phyloP scores from a whole-genome alignment of 2,113 vertebrate species.

The Rhineura floridana region DNA sequence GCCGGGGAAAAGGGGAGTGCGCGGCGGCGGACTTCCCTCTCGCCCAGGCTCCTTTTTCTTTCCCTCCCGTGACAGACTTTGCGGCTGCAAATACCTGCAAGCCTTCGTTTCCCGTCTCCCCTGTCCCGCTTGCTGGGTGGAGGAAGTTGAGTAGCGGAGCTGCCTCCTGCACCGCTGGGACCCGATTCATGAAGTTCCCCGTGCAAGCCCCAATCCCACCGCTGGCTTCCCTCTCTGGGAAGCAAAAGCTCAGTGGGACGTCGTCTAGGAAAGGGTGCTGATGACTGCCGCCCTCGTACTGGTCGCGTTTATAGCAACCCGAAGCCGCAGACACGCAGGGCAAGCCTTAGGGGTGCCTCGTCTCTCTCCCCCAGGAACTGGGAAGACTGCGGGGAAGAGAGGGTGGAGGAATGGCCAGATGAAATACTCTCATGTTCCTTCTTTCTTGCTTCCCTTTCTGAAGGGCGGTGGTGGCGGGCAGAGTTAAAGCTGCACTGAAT shows the following conservation, averaged over 20 bases:
- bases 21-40: neutral
- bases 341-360: neutral
- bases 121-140: neutral
- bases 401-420: neutral
- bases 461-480: neutral
- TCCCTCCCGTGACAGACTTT: neutral
- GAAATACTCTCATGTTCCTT: neutral
- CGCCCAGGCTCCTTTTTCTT: neutral
- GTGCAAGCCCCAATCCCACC: neutral
- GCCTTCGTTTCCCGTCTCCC: neutral
- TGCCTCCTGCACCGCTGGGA: neutral
- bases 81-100: neutral
- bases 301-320: neutral
- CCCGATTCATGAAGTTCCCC: constrained; percentile 11
- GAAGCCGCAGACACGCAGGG: neutral
- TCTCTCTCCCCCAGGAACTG: neutral
- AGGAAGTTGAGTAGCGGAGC: neutral
- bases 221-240: neutral
- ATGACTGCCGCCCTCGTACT: neutral
- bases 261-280: neutral
- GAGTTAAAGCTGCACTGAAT: neutral
- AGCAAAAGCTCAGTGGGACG: constrained; percentile 12
- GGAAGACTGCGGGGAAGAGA: neutral
- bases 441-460: neutral
- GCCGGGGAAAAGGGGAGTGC: neutral